Conservation (phyloP, 2,797 vertebrate genomes). For the Chanos chanos region DNA sequence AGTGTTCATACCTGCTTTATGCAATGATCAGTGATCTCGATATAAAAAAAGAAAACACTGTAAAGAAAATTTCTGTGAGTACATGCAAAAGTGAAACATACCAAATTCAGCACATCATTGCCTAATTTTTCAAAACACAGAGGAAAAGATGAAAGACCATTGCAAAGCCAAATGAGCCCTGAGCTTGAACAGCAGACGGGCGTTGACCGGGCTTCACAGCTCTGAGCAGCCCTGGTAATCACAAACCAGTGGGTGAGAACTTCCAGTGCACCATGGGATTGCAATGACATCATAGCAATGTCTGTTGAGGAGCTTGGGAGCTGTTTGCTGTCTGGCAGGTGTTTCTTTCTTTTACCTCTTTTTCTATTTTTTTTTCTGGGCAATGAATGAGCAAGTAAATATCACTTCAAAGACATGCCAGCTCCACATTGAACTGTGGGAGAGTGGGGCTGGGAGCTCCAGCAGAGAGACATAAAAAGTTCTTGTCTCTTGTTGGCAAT, state of each 20-base stretch:
- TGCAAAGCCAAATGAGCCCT: constrained; percentile 7
- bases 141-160: not conserved
- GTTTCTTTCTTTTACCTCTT: constrained; percentile 40
- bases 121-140: constrained; percentile 19
- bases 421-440: constrained; percentile 41
- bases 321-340: constrained; percentile 52
- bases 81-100: not conserved
- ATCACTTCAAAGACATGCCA: constrained; percentile 44
- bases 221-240: constrained; percentile 36
- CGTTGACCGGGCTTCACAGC: constrained; percentile 9
- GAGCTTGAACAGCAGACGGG: constrained; percentile 22
- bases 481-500: constrained; percentile 43
- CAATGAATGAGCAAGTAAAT: constrained; percentile 50
- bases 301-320: constrained; percentile 31
- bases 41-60: too few species aligned
- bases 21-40: too few species aligned
- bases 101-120: constrained; percentile 8
- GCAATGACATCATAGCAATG: constrained; percentile 47
- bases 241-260: constrained; percentile 37
- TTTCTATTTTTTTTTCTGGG: constrained; percentile 32
- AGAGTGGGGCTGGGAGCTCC: constrained; percentile 30
- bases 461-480: constrained; percentile 38
- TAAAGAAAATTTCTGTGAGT: too few species aligned
- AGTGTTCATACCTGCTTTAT: too few species aligned
- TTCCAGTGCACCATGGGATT: constrained; percentile 45